Conservation (phyloP, 2,797 vertebrate species). For the Rousettus madagascariensis region DNA sequence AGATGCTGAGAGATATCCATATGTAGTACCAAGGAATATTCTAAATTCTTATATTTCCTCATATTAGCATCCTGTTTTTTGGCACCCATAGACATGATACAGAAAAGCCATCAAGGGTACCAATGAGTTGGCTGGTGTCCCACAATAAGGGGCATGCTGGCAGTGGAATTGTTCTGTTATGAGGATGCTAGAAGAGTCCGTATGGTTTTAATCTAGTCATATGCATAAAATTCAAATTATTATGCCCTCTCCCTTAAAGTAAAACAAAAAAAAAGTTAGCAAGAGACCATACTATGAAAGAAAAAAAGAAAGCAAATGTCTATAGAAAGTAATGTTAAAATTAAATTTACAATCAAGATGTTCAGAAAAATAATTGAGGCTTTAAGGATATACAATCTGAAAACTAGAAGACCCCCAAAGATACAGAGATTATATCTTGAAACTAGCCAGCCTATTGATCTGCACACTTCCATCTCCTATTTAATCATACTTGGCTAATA, state of each 20-base stretch:
- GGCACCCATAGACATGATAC: background rate
- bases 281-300: background rate
- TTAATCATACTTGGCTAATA: background rate
- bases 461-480: background rate
- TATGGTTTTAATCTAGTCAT: slow-evolving; percentile 4
- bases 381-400: background rate
- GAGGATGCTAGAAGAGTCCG: background rate
- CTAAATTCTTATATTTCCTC: background rate
- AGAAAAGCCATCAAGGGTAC: background rate
- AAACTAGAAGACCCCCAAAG: background rate
- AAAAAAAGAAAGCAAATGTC: background rate
- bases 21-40: background rate
- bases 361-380: slow-evolving; percentile 29
- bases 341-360: background rate
- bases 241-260: background rate
- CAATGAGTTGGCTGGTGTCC: background rate
- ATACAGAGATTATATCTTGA: background rate
- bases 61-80: background rate
- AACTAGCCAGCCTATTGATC: background rate
- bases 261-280: background rate
- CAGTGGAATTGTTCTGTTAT: background rate
- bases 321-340: slow-evolving; percentile 21
- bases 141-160: background rate
- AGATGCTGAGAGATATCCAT: background rate
- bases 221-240: background rate